Percentiles rank a stretch among this genome's conserved stretches.
Conservation (phyloP, 2,888 invertebrate species). For the Cryptops parisi region DNA sequence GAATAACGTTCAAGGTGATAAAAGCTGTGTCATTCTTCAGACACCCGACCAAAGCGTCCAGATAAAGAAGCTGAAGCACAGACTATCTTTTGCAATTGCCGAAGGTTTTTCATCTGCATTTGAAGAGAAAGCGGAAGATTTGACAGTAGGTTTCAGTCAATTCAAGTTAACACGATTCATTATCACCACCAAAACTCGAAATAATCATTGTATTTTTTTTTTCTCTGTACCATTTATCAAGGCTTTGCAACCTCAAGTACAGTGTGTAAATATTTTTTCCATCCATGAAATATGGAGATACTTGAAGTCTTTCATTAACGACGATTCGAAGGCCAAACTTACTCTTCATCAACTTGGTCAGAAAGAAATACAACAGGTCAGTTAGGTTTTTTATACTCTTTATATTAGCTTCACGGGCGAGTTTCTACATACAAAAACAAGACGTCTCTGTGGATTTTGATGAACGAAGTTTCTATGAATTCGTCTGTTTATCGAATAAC, state of each 20-base stretch:
- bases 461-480: too few species aligned
- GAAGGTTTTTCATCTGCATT: not conserved
- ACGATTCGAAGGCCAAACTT: conserved; percentile 3
- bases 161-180: too few species aligned
- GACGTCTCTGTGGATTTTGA: too few species aligned
- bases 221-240: not conserved
- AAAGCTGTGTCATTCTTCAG: not conserved
- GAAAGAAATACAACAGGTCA: conserved; percentile 14
- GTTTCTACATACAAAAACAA: too few species aligned
- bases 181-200: too few species aligned
- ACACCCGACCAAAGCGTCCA: conserved; percentile 6
- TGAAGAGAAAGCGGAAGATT: conserved; percentile 2
- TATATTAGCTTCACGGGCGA: too few species aligned
- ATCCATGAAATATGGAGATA: conserved; percentile 15
- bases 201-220: too few species aligned
- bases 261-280: conserved; percentile 13
- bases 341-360: conserved; percentile 10
- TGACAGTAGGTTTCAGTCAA: conserved; percentile 9
- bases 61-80: conserved; percentile 10
- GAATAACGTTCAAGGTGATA: not conserved
- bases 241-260: conserved; percentile 13
- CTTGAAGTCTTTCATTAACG: conserved; percentile 13
- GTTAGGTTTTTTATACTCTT: not conserved
- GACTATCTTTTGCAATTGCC: conserved; percentile 12
- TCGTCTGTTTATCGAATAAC: too few species aligned